A percentile compares a stretch with the other conserved stretches of the same genome.
These are phyloP conservation scores for Erynnis tages DNA, from an alignment of 2,888 invertebrate species.

Conservation along the genomic window DNA sequence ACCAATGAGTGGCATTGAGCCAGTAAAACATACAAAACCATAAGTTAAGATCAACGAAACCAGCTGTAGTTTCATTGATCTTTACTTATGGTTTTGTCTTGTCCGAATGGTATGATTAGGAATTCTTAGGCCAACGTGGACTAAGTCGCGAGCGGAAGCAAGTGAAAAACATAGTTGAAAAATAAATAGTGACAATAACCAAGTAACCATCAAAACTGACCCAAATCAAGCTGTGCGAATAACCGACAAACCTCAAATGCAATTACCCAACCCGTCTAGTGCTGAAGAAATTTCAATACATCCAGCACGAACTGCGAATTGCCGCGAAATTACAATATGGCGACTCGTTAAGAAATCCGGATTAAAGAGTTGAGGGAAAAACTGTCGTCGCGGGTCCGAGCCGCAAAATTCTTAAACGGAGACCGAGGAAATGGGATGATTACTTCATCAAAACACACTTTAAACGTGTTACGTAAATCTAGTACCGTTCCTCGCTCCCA, in stretches of 20 bases:
- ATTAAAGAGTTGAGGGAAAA: constrained; percentile 69
- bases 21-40: too few relatives aligned
- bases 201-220: constrained; percentile 7
- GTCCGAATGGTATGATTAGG: too few relatives aligned
- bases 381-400: constrained; percentile 59
- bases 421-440: constrained; percentile 80
- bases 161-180: too few relatives aligned
- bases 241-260: constrained; percentile 34
- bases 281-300: constrained; percentile 49
- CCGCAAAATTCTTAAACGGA: constrained; percentile 80
- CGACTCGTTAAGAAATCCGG: constrained; percentile 69
- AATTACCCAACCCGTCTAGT: constrained; percentile 35
- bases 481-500: constrained; percentile 70
- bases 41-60: too few relatives aligned
- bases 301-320: constrained; percentile 50
- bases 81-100: too few relatives aligned
- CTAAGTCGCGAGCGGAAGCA: too few relatives aligned
- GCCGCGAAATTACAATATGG: constrained; percentile 63
- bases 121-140: too few relatives aligned
- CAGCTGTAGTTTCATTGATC: too few relatives aligned
- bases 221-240: constrained; percentile 22
- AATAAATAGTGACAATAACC: background rate
- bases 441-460: constrained; percentile 82
- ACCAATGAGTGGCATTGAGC: too few relatives aligned
- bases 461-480: constrained; percentile 82